Evolutionary conservation across 1,140 invertebrate genomes (phyloP), one percentile per base, ranked within the genome.

Genomic region (Neodiprion fabricii): DNA sequence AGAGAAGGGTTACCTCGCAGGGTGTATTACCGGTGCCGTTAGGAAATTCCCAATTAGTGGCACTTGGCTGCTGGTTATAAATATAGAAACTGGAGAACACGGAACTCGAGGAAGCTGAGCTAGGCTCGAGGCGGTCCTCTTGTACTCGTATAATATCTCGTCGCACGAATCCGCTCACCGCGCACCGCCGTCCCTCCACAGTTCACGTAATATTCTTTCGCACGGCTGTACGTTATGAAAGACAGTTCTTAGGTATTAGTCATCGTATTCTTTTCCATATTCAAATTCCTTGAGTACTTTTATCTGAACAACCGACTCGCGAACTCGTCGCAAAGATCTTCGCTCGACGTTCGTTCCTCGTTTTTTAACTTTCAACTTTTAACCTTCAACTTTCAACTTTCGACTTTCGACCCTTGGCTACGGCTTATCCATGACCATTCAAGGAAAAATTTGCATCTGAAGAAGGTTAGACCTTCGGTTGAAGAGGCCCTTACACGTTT

Each of bases 1-100:
- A 61, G 9, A 12, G 53, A 61, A 0, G 53, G 53, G 53, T 9
- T 7, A 9, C n/a, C 0, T 12, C 53, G 53, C 53, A 12, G 53
- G 53, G 53, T 40, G n/a, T 14, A 17, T 61, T 61, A 12, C 53
- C n/a, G 53, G 53, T 61, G 11, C 11, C 28, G 11, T 5, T 61
- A 61, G 53, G 11, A 61, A 61, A 61, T 61, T 61, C 53, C 53
- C 53, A 61, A 61, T 61, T 61, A 61, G 53, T 61, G 53, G 53
- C 53, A 61, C 53, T 61, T 61, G 9, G 53, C n/a, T 14, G 53
- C 53, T 61, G 53, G 53, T 17, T 61, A 61, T 61, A 61, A 61
- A 61, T 61, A 61, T 61, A 61, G 53, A 61, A 9, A 61, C 53
- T 61, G 53, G 9, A 61, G 53, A 17, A 61, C 53, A 14, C 11